These are phyloP conservation scores for Phlogophora meticulosa DNA, from an alignment of 2,888 invertebrate species.

Conservation along the genomic window DNA sequence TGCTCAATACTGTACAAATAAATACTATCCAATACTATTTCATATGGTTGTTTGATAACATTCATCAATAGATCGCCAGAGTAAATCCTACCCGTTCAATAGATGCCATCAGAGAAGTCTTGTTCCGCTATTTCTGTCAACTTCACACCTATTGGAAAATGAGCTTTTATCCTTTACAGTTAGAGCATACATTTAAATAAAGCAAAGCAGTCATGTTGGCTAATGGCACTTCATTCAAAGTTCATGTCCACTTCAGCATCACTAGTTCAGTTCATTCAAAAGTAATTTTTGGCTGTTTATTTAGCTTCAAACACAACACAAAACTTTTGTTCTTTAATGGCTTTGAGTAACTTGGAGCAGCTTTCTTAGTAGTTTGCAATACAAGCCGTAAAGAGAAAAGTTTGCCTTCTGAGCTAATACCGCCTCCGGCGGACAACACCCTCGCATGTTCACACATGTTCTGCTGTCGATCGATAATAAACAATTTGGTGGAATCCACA, in stretches of 20 bases:
- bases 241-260: too few species aligned
- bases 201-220: background rate
- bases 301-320: background rate
- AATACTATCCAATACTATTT: too few species aligned
- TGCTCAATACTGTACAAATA: too few species aligned
- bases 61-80: too few species aligned
- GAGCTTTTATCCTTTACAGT: conserved; percentile 1
- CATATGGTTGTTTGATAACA: too few species aligned
- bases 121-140: background rate
- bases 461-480: background rate
- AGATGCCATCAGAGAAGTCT: background rate
- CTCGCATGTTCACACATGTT: background rate
- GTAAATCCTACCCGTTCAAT: background rate
- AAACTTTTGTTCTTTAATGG: background rate
- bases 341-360: background rate
- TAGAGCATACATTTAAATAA: background rate
- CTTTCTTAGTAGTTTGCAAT: background rate
- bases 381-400: background rate
- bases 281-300: background rate
- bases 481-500: background rate
- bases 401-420: background rate
- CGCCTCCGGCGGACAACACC: too few species aligned
- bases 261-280: background rate
- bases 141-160: conserved; percentile 1
- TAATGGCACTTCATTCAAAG: background rate